Evolutionary conservation across 2,797 vertebrate species (phyloP), one percentile per base, ranked within the genome.

Genomic region (Squalus acanthias): DNA sequence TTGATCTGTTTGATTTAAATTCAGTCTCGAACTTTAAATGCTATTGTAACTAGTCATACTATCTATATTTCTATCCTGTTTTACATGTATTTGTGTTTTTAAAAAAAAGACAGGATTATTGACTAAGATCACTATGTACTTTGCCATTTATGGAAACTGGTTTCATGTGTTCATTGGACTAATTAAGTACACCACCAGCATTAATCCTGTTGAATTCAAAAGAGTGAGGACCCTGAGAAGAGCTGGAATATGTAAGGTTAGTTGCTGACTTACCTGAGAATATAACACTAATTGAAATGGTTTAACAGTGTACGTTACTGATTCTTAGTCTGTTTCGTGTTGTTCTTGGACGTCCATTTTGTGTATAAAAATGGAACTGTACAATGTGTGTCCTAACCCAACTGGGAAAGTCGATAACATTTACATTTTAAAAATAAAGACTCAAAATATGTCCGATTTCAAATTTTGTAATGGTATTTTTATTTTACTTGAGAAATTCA

Each of bases 351-450:
- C 69, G 93, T 70, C 20, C 22, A 70, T 50, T 60, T 74, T 60
- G 13, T 92, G 89, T 63, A 91, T 29, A 92, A 74, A 95, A 74
- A 57, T 60, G 94, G n/a, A 69, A 57, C 50, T 76, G 70, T 95
- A 95, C 70, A 76, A 53, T 60, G 63, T 95, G 9, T 69, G n/a
- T 74, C 74, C 70, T 95, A 95, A 76, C 6, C 89, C 70, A 95
- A 95, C 33, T 33, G 29, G 57, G 94, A 57, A 57, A 95, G 46
- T 6, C 15, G 10, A n/a, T 20, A 33, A 76, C 74, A 95, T 74
- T 57, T 57, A 57, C 24, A 74, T 76, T 60, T 95, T 74, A 20
- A 95, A 39, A 95, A 95, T 95, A 95, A 95, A 93, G 91, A 46
- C n/a, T 69, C 22, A 69, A 67, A n/a, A 9, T 95, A 57, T 57